Evolutionary conservation across 2,113 vertebrate species (phyloP).

Genomic region (Gracilinanus agilis): DNA sequence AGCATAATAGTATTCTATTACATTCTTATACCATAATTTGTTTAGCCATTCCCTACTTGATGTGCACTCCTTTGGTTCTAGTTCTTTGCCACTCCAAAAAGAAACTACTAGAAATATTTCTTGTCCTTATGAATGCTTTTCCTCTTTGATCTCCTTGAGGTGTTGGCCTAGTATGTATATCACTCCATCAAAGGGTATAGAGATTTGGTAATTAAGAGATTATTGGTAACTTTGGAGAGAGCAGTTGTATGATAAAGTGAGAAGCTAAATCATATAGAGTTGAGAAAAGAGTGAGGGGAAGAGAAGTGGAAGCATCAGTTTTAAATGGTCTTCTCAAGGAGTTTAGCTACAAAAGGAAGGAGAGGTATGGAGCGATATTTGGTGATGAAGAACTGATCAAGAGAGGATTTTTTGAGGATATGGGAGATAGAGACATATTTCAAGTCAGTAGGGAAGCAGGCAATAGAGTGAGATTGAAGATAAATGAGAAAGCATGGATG

Average conservation of each 20-base stretch:
- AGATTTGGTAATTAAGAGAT: background rate
- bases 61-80: background rate
- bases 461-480: background rate
- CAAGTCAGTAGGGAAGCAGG: background rate
- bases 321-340: background rate
- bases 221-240: background rate
- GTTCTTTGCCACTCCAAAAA: background rate
- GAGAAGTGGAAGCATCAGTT: background rate
- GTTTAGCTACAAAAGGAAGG: background rate
- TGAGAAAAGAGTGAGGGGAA: background rate
- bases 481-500: background rate
- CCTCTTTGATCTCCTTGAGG: background rate
- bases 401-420: background rate
- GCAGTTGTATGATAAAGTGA: background rate
- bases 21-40: background rate
- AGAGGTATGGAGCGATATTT: background rate
- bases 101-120: background rate
- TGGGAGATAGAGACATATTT: background rate
- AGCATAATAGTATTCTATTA: background rate
- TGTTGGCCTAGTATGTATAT: background rate
- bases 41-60: background rate
- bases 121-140: background rate
- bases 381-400: background rate
- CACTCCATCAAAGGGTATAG: background rate
- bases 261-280: background rate